These are phyloP conservation scores for Guaruba guarouba DNA, from an alignment of 2,113 vertebrate genomes.

Conservation along the genomic window DNA sequence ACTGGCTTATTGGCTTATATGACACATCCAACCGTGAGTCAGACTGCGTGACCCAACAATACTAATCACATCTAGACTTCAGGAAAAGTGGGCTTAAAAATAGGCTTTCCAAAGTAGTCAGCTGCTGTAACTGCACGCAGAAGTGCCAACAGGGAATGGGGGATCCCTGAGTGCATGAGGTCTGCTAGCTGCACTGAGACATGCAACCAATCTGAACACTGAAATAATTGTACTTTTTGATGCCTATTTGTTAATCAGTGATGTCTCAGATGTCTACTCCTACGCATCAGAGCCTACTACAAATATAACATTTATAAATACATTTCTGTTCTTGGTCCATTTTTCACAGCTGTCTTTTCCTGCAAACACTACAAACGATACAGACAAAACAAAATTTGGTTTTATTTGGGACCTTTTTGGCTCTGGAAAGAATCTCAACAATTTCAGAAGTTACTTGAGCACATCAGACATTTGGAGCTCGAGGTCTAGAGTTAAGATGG, in stretches of 20 bases:
- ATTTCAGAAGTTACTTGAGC: neutral
- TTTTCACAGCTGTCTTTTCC: neutral
- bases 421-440: neutral
- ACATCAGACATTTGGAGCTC: neutral
- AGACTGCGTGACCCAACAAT: neutral
- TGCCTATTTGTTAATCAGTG: rapidly evolving
- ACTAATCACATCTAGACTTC: neutral
- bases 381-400: neutral
- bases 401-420: neutral
- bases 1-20: no score
- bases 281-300: neutral
- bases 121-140: neutral
- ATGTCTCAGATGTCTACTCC: neutral
- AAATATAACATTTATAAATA: neutral
- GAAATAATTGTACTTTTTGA: neutral
- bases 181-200: neutral
- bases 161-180: neutral
- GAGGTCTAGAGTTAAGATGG: neutral
- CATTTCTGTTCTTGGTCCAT: neutral
- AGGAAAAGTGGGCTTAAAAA: neutral
- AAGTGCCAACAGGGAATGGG: neutral
- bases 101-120: neutral
- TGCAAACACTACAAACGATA: neutral
- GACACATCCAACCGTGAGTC: neutral
- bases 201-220: rapidly evolving